Base-by-base conservation (phyloP, 92 coral and sea anemone species). In the Heteractis magnifica region DNA sequence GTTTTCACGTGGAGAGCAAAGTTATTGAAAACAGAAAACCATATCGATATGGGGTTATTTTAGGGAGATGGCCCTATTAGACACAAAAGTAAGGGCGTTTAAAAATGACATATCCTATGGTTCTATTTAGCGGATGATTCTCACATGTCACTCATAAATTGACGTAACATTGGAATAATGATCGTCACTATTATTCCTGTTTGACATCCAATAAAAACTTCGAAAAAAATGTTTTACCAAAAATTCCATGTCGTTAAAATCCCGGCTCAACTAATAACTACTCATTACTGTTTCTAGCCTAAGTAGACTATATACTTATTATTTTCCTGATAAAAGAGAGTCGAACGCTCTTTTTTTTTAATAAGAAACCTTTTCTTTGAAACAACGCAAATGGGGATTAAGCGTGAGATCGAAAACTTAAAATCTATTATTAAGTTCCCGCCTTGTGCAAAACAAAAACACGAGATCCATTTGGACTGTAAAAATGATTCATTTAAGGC, bases 101-200 rank as follows among this genome's bases (percentile, higher is more conserved):
- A 88, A 89, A 90, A 85, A 81, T 85, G 90, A 58, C 87, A 85
- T 91, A 88, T 91, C 94, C 92, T 88, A 72, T 52, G 78, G 44
- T 85, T 88, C 88, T 88, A 82, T 88, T 91, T 91, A 89, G 87
- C 90, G 84, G 92, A 94, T 94, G 87, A 90, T 88, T 89, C 85
- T 81, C 84, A 92, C 84, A 87, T 94, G 98, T 92, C 98, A 94
- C 58, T 84, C 86, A 59, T 70, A 21, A 65, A 62, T 65, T 94
- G 98, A 91, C 98, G 87, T 84, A 77, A 88, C 76, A 82, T 88
- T 86, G 80, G 85, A 83, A 84, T 91, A 91, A 88, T 88, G 94
- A 90, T 90, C 82, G 87, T 55, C 49, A 72, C 78, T 81, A 77
- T 88, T 85, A 85, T 80, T 77, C 88, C 73, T 80, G 87, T 74